Evolutionary conservation across 2,888 invertebrate genomes (phyloP).

Genomic region (Vanessa cardui): DNA sequence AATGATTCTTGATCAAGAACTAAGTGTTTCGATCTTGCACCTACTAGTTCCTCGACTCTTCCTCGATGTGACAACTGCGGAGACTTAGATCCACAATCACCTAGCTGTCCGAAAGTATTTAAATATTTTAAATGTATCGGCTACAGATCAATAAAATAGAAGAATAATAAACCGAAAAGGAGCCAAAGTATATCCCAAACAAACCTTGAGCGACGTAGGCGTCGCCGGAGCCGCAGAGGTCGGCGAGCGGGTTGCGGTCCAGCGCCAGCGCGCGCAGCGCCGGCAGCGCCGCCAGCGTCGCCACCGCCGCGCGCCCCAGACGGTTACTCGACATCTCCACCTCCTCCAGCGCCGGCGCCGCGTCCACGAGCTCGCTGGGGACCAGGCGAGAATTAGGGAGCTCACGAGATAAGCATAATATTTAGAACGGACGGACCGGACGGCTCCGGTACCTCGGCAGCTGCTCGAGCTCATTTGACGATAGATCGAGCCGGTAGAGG

Average conservation of each 20-base stretch:
- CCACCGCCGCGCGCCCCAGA: conserved; percentile 34
- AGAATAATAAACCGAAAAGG: too few species aligned
- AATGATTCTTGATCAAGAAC: too few species aligned
- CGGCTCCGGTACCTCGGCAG: conserved; percentile 33
- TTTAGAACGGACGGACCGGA: neutral
- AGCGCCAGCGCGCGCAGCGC: conserved; percentile 39
- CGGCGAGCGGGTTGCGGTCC: conserved; percentile 46
- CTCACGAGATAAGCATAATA: neutral
- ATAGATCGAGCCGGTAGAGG: conserved; percentile 36
- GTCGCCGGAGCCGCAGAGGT: conserved; percentile 37
- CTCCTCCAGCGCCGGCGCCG: conserved; percentile 33
- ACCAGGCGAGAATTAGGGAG: neutral
- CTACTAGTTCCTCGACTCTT: too few species aligned
- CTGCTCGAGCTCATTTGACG: conserved; percentile 30
- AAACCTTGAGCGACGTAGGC: conserved; percentile 30
- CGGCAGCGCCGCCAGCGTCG: conserved; percentile 33
- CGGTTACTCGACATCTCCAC: conserved; percentile 34
- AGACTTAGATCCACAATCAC: too few species aligned
- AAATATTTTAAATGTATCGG: too few species aligned
- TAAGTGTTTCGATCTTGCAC: too few species aligned
- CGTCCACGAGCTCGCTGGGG: conserved; percentile 34
- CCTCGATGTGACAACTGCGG: too few species aligned
- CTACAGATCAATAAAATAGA: too few species aligned
- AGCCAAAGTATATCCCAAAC: neutral
- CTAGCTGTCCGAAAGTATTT: too few species aligned